Evolutionary conservation across 2,113 vertebrate genomes (phyloP), one percentile per base, ranked within the genome.

Genomic region (Anolis carolinensis): DNA sequence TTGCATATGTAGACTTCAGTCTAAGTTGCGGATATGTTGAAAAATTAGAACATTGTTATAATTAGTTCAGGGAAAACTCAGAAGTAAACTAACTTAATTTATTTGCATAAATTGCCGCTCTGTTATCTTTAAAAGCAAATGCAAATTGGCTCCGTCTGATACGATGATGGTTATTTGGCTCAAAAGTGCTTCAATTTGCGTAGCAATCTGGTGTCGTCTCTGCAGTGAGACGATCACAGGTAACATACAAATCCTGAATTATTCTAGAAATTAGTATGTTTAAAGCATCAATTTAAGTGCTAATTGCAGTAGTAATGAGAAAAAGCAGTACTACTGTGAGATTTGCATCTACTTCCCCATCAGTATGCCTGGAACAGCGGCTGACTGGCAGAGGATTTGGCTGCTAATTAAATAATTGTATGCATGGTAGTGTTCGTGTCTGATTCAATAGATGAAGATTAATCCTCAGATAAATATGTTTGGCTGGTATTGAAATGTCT

Each of bases 371-470:
- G 95, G 94, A 97, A 95, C 95, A 95, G 95, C 96, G 96, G 96
- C 96, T 97, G 96, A 97, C 97, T 97, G 96, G 96, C 94, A 97
- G 95, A 97, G 96, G 97, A 96, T 97, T 97, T 96, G 95, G 97
- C 95, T 97, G 96, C 97, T 99, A 99, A 99, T 99, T 98, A 98
- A 99, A 98, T 98, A 98, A 99, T 98, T 97, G 98, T 98, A 99
- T 99, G 98, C 98, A 97, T 97, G 96, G 97, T 95, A 97, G 97
- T 96, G 97, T 98, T 97, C 96, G 96, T 93, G 95, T 97, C 98
- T 98, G 97, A 98, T 98, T 98, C 95, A 97, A 97, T 97, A 97
- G 95, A 97, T 97, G 95, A 97, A 97, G 96, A 97, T 98, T 99
- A 98, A 99, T 99, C 98, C 98, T 98, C 97, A 97, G 97, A 99